Evolutionary conservation across 2,797 vertebrate species (phyloP).

Genomic region (Acridotheres tristis): DNA sequence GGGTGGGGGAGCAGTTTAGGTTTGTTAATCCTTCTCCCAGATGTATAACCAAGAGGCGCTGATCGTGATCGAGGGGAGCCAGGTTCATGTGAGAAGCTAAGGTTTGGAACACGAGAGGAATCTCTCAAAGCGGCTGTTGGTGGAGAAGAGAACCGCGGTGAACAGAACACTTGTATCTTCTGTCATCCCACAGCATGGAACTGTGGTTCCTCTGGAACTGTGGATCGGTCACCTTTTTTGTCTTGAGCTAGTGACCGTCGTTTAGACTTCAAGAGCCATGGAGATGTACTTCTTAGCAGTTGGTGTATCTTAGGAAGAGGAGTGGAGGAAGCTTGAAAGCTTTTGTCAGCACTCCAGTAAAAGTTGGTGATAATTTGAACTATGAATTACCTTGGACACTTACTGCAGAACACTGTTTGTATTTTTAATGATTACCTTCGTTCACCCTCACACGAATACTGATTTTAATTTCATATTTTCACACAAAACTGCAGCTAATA

Average conservation of each 20-base stretch:
- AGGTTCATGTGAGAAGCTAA: rapidly evolving
- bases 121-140: neutral
- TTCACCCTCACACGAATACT: neutral
- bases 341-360: neutral
- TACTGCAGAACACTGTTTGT: neutral
- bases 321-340: neutral
- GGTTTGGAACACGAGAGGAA: rapidly evolving
- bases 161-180: rapidly evolving
- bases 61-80: too few relatives aligned
- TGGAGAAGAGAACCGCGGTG: rapidly evolving
- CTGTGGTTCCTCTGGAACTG: neutral
- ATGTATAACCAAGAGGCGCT: rapidly evolving
- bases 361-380: neutral
- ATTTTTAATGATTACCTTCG: neutral
- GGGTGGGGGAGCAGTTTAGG: neutral
- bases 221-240: neutral
- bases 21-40: neutral
- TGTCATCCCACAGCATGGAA: neutral
- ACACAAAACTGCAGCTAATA: neutral
- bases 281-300: neutral
- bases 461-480: neutral
- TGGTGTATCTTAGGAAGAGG: neutral
- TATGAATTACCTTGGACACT: neutral
- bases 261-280: neutral
- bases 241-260: rapidly evolving